Evolutionary conservation across 2,113 vertebrate genomes (phyloP), one percentile per base, ranked within the genome.

Genomic region (Lepisosteus oculatus): DNA sequence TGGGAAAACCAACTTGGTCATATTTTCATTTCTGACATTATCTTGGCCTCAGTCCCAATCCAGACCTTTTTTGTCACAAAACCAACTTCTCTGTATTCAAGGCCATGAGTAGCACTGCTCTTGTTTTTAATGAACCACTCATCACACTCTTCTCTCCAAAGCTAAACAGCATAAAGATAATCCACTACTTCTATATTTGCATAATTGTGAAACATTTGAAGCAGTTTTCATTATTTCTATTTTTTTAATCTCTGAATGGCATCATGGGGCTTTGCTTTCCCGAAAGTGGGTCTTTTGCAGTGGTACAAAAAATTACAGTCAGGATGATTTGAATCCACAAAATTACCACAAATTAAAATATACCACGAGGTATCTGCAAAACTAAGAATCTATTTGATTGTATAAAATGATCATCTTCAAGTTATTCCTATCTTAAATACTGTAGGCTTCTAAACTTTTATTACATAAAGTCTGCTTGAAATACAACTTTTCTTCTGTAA

Each of bases 131-230:
- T 65, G 29, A 55, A 29, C 8, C 54, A 13, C 45, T 43, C 14
- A 51, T 17, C 29, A 29, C 47, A 43, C 66, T 55, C 65, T 63
- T 9, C n/a, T 61, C 14, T 64, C 72, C 59, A 63, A 63, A 41
- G 72, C 59, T 43, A 63, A 69, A 64, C 45, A 54, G 12, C 29
- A 13, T 44, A 65, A 44, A 4, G 12, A 43, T 17, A 56, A 56
- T 71, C 61, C 69, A 9, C 57, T 47, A 61, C 59, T 61, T 67
- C 8, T 47, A n/a, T 12, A 65, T 74, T 43, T 70, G 7, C 54
- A 65, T 74, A 57, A 65, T 55, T 43, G 54, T 54, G 62, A 43
- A 65, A 65, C 42, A 29, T 43, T 65, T 65, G 62, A 65, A 12
- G 29, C 62, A 43, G 62, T 12, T 65, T 65, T 65, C 44, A 11